Conservation (phyloP, 2,888 invertebrate species). For the Cephus runcator region DNA sequence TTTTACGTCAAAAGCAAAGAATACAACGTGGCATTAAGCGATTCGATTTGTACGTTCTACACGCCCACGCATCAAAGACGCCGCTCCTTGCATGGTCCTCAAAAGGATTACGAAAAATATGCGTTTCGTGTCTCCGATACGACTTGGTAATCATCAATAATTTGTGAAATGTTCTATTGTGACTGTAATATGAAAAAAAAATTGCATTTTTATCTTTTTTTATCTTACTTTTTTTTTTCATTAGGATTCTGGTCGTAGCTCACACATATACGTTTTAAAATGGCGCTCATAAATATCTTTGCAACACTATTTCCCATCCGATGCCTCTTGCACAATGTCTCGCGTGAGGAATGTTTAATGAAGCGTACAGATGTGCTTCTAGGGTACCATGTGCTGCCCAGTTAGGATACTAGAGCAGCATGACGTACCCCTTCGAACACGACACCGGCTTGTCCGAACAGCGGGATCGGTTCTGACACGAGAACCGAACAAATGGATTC, state of each 20-base stretch:
- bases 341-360: conserved; percentile 51
- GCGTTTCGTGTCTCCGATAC: conserved; percentile 29
- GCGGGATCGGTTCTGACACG: conserved; percentile 40
- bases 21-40: conserved; percentile 61
- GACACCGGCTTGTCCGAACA: conserved; percentile 52
- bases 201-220: background rate
- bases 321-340: conserved; percentile 36
- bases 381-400: conserved; percentile 37
- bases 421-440: conserved; percentile 47
- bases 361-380: conserved; percentile 44
- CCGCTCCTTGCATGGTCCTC: conserved; percentile 38
- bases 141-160: conserved; percentile 39
- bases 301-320: background rate
- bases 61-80: conserved; percentile 60
- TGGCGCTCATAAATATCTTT: conserved; percentile 40
- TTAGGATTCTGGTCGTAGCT: background rate
- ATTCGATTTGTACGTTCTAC: conserved; percentile 60
- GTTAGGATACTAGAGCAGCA: conserved; percentile 33
- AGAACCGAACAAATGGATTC: conserved; percentile 37
- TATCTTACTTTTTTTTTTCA: background rate
- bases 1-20: conserved; percentile 13
- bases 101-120: conserved; percentile 47
- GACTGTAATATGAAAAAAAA: background rate
- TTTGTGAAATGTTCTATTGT: background rate
- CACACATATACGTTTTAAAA: conserved; percentile 22